phyloP scores from a whole-genome alignment of 2,797 vertebrate species.

The Poecilia velifera region DNA sequence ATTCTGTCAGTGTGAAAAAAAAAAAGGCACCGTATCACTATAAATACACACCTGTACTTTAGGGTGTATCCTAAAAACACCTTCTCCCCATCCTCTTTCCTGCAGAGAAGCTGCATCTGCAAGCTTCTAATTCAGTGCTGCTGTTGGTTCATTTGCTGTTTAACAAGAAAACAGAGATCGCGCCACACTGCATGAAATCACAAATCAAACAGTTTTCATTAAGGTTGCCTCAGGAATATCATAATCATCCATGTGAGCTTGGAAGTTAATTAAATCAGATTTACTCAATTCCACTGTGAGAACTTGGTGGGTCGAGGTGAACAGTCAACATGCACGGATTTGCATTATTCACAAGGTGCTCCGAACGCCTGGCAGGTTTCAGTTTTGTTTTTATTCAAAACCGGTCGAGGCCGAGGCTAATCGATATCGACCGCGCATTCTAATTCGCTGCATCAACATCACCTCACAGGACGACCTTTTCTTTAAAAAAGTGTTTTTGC shows the following conservation, averaged over 20 bases:
- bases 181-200: slow-evolving; percentile 47
- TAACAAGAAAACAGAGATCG: slow-evolving; percentile 50
- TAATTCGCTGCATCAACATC: slow-evolving; percentile 30
- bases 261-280: slow-evolving; percentile 54
- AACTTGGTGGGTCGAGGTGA: slow-evolving; percentile 16
- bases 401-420: slow-evolving; percentile 13
- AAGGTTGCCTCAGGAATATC: slow-evolving; percentile 60
- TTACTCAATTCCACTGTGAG: slow-evolving; percentile 34
- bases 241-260: slow-evolving; percentile 47
- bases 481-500: background rate
- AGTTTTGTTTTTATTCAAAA: slow-evolving; percentile 21
- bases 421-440: slow-evolving; percentile 39
- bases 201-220: slow-evolving; percentile 64
- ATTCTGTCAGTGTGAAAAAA: background rate
- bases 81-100: background rate
- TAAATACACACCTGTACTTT: background rate
- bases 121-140: slow-evolving; percentile 8
- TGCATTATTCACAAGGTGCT: slow-evolving; percentile 30
- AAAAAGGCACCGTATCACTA: background rate
- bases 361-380: slow-evolving; percentile 13
- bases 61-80: background rate
- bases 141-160: slow-evolving; percentile 42
- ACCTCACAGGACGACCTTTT: slow-evolving; percentile 12
- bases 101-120: background rate
- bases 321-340: slow-evolving; percentile 14